Conservation (phyloP, 2,888 invertebrate genomes). For the Mesoligia furuncula region DNA sequence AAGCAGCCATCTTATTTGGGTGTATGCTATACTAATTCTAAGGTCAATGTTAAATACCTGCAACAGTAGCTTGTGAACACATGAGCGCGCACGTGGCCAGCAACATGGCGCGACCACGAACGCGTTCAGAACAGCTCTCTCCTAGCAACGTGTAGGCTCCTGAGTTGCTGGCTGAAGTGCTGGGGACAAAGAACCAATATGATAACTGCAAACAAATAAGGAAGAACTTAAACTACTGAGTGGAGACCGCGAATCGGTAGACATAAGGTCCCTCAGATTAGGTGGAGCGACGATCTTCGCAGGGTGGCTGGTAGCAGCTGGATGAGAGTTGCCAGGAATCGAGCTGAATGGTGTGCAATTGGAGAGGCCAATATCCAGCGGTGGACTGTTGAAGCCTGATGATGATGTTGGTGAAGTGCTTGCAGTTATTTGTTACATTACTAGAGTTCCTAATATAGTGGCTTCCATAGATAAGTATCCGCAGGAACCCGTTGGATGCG, state of each 20-base stretch:
- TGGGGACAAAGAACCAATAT: conserved; percentile 58
- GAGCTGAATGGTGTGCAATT: not conserved
- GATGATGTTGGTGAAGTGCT: not conserved
- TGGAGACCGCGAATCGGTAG: too few species aligned
- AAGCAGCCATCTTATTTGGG: not conserved
- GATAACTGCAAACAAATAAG: not conserved
- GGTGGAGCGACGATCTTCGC: not conserved
- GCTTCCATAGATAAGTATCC: not conserved
- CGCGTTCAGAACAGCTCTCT: conserved; percentile 82
- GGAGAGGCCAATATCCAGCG: accelerated
- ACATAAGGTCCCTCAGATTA: too few species aligned
- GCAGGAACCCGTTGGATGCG: too few species aligned
- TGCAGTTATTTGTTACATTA: not conserved
- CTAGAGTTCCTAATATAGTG: not conserved
- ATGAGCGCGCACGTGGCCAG: conserved; percentile 84
- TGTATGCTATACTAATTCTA: not conserved
- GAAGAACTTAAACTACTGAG: too few species aligned
- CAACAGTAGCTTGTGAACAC: conserved; percentile 86
- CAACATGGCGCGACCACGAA: conserved; percentile 82
- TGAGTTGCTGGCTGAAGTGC: conserved; percentile 87
- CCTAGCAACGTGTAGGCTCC: conserved; percentile 86
- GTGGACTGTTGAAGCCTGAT: not conserved
- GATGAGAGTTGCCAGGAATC: not conserved
- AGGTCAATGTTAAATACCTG: conserved; percentile 72
- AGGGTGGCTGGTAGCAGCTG: not conserved